These are phyloP conservation scores for Hoplias malabaricus DNA, from an alignment of 2,113 vertebrate species.

Conservation along the genomic window DNA sequence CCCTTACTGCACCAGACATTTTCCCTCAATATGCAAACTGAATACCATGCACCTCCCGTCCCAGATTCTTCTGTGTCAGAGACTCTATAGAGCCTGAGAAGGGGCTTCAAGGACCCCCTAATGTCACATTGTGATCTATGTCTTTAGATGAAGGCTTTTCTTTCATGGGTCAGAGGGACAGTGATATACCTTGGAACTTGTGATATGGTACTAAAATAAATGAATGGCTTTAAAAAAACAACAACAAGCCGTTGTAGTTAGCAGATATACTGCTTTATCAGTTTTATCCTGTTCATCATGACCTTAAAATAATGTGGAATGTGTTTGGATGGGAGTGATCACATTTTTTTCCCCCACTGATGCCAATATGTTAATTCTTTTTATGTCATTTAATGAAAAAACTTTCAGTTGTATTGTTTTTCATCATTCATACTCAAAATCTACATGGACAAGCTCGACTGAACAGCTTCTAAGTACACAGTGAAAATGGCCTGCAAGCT, in stretches of 20 bases:
- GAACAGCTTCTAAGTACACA: slow-evolving; percentile 38
- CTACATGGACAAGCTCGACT: slow-evolving; percentile 13
- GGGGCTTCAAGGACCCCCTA: slow-evolving; percentile 49
- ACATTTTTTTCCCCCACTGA: not conserved
- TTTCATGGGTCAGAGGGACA: slow-evolving; percentile 48
- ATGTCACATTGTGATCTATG: slow-evolving; percentile 53
- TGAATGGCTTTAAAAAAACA: slow-evolving; percentile 56
- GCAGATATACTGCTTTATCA: slow-evolving; percentile 51
- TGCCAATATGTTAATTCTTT: slow-evolving; percentile 13
- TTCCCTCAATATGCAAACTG: not conserved
- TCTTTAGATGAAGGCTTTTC: slow-evolving; percentile 62
- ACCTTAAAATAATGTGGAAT: slow-evolving; percentile 42
- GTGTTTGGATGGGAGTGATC: slow-evolving; percentile 43
- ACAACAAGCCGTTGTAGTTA: slow-evolving; percentile 52
- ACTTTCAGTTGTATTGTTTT: no score
- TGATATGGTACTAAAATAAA: slow-evolving; percentile 44
- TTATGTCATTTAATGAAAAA: not conserved
- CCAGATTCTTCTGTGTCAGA: slow-evolving; percentile 35
- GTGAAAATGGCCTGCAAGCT: slow-evolving; percentile 46
- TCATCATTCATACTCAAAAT: slow-evolving; percentile 2
- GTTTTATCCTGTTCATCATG: slow-evolving; percentile 55
- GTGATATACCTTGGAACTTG: slow-evolving; percentile 53
- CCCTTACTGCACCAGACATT: not conserved
- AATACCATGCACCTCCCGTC: not conserved
- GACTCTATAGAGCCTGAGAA: slow-evolving; percentile 69